Base-by-base conservation (phyloP, 2,888 invertebrate species). In the Thysanoteuthis rhombus region DNA sequence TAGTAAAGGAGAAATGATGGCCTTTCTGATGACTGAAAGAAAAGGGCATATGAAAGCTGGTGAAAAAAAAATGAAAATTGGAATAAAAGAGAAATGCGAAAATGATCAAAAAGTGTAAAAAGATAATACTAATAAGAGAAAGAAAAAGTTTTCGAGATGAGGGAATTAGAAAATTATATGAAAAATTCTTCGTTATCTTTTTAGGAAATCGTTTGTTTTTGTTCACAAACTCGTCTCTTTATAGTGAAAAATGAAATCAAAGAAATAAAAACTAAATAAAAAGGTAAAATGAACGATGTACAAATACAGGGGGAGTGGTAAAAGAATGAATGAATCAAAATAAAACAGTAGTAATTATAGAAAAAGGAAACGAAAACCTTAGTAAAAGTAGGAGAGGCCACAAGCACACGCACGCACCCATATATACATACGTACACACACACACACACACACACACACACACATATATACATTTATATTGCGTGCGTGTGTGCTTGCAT, bases 401-500 rank as follows among this genome's bases (percentile, higher is more conserved):
- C 19, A 75, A 36, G 36, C 36, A 75, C 36, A 36, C 36, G 36
- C 36, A 75, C 36, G 36, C 36, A 75, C 36, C 10, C 36, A n/a
- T 75, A n/a, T 75, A n/a, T 75, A n/a, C 10, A 8, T 75, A n/a
- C n/a, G 10, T 75, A n/a, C n/a, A n/a, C n/a, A n/a, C n/a, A n/a
- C n/a, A n/a, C n/a, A n/a, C n/a, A n/a, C n/a, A 16, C 10, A n/a
- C n/a, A n/a, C 36, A 1, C 36, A n/a, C 10, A 0, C 36, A n/a
- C 36, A 12, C 36, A n/a, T 75, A 12, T 75, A 12, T 75, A 10
- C 36, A 12, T n/a, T 4, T 75, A n/a, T 75, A 16, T 16, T 12
- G 8, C 8, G n/a, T n/a, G 12, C 8, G n/a, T 32, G n/a, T n/a
- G n/a, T 75, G 0, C 5, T 0, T n/a, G 3, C 16, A 75, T n/a